Evolutionary conservation across 2,888 invertebrate genomes (phyloP), one percentile per base, ranked within the genome.

Genomic region (Orchesellides sinensis): DNA sequence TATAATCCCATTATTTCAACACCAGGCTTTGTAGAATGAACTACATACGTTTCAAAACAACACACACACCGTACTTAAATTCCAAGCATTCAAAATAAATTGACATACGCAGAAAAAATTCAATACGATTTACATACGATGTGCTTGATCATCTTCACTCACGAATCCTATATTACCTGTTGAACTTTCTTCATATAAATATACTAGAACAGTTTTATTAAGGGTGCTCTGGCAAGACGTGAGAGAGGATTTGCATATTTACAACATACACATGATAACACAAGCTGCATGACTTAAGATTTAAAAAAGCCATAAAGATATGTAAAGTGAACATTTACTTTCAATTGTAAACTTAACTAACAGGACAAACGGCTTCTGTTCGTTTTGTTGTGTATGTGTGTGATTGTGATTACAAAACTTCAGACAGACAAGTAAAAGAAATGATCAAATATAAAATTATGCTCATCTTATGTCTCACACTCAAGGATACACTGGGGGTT

Each of bases 301-400:
- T n/a, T n/a, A n/a, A n/a, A n/a, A n/a, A n/a, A n/a, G n/a, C n/a
- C n/a, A n/a, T n/a, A n/a, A n/a, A n/a, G n/a, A n/a, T n/a, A n/a
- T n/a, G n/a, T n/a, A n/a, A n/a, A n/a, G 40, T 40, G 10, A 40
- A n/a, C 40, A 40, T 61, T n/a, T 32, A 70, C 21, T 23, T 29
- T 1, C 45, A 45, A 72, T n/a, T 40, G 59, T 40, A 72, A 45
- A 47, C 21, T 69, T 69, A 72, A 19, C 56, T 59, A 72, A 72
- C 72, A 72, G 72, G 72, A 72, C 59, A 72, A 59, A 72, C 72
- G 47, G 72, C 72, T 72, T 72, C 72, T 66, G 63, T 35, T 32
- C 17, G 14, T 63, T 63, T n/a, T n/a, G n/a, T n/a, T n/a, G n/a
- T n/a, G n/a, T n/a, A n/a, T n/a, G n/a, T 29, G n/a, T 14, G 17